These are phyloP conservation scores for Vespertilio murinus DNA, from an alignment of 2,797 vertebrate species.

Conservation along the genomic window DNA sequence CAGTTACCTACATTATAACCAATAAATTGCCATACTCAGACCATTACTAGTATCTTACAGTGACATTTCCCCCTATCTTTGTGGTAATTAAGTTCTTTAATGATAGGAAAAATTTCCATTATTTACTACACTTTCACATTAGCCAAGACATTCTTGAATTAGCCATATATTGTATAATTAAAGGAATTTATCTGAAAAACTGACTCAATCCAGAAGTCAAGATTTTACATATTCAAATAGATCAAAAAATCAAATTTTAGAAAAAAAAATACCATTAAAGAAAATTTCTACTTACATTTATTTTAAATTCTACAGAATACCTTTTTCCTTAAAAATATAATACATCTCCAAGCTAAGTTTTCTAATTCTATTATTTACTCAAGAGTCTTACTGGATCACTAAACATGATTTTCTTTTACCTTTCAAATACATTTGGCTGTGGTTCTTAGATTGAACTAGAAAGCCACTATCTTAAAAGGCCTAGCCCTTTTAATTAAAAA, in stretches of 20 bases:
- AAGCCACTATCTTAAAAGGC: not conserved
- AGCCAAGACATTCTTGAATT: slow-evolving; percentile 10
- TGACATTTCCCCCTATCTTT: not conserved
- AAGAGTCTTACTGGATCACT: not conserved
- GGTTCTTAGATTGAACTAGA: not conserved
- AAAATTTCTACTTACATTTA: not conserved
- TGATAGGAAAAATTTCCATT: not conserved
- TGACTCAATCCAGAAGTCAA: not conserved
- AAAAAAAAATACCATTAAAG: slow-evolving; percentile 28
- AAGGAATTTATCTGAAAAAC: slow-evolving; percentile 10
- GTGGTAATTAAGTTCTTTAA: not conserved
- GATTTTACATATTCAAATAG: not conserved
- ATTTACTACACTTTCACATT: not conserved
- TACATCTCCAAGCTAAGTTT: not conserved
- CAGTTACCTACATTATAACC: not conserved
- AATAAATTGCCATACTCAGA: not conserved
- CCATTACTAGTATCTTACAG: not conserved
- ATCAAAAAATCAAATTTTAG: not conserved
- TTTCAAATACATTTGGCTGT: not conserved
- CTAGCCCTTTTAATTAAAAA: not conserved
- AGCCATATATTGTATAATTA: not conserved
- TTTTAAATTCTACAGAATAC: slow-evolving; percentile 26
- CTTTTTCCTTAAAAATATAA: not conserved
- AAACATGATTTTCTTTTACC: slow-evolving; percentile 17
- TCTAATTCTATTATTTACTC: not conserved